These are phyloP conservation scores for Grantiella picta DNA, from an alignment of 2,113 vertebrate species.

Conservation along the genomic window DNA sequence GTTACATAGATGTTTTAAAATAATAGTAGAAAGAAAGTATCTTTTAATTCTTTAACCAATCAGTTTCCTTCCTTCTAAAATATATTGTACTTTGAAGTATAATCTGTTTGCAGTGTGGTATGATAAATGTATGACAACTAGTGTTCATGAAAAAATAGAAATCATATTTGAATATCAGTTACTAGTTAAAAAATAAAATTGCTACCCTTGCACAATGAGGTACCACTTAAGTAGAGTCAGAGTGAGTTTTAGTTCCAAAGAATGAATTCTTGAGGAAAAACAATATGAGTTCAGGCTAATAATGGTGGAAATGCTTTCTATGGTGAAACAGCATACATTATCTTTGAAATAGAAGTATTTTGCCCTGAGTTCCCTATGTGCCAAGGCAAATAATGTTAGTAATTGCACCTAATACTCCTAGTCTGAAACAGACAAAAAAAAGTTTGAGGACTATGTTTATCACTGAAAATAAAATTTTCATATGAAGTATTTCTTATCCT, in stretches of 20 bases:
- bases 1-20: neutral
- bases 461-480: neutral
- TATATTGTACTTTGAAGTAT: neutral
- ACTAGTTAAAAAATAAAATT: neutral
- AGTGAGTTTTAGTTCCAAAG: neutral
- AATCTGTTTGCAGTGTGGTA: neutral
- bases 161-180: neutral
- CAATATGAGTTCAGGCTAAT: neutral
- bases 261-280: neutral
- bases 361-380: neutral
- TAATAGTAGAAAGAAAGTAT: neutral
- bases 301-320: neutral
- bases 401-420: neutral
- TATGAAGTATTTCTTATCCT: neutral
- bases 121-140: neutral
- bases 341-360: neutral
- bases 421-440: neutral
- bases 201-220: neutral
- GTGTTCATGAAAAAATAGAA: neutral
- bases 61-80: neutral
- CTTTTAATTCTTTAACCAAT: neutral
- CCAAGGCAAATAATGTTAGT: neutral
- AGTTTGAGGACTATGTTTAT: neutral
- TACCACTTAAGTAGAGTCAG: neutral
- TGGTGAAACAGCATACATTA: neutral